Base-by-base conservation (phyloP, 2,797 vertebrate species). In the Gila robusta region DNA sequence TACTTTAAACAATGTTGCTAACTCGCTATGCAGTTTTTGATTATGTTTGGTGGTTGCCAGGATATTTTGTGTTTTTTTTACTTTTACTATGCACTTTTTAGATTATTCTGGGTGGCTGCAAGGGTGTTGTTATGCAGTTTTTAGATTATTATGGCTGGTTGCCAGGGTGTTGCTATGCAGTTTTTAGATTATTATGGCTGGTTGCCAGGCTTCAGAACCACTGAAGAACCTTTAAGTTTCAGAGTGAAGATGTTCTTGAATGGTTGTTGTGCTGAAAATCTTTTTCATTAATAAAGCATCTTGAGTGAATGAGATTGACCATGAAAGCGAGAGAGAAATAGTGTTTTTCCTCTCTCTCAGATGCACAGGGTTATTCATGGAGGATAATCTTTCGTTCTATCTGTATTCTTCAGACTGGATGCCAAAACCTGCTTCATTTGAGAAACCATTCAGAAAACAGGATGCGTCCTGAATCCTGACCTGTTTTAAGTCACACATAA, bases 351-450 rank as follows among this genome's bases (percentile, higher is more conserved):
- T 17, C 16, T 52, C 41, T 28, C 39, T 41, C 69, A 62, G 47
- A 86, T 28, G 69, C 84, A 86, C 79, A 82, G 66, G 28, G 41
- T 41, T 56, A 71, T 49, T 67, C 71, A 86, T 81, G 35, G 71
- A 81, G 59, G 62, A 76, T 86, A 64, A 77, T 82, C 67, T 78
- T 37, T 67, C 59, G 14, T 49, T 82, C 73, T 73, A 39, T 85
- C 62, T n/a, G 76, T 82, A 66, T 35, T 86, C 66, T 86, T 70
- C 73, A 78, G 69, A 54, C 70, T 73, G 47, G 37, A 74, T 77
- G 72, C 81, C 71, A 86, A 47, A 86, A 56, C 28, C 59, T 39
- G 70, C 35, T 80, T 77, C 77, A 73, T 26, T 23, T 21, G 37
- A 56, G 49, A 70, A 37, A 6, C 9, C 26, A 6, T 23, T 9